Percentiles rank a stretch among this genome's conserved stretches.
Conservation (phyloP, 2,888 invertebrate species). For the Idaea aversata region DNA sequence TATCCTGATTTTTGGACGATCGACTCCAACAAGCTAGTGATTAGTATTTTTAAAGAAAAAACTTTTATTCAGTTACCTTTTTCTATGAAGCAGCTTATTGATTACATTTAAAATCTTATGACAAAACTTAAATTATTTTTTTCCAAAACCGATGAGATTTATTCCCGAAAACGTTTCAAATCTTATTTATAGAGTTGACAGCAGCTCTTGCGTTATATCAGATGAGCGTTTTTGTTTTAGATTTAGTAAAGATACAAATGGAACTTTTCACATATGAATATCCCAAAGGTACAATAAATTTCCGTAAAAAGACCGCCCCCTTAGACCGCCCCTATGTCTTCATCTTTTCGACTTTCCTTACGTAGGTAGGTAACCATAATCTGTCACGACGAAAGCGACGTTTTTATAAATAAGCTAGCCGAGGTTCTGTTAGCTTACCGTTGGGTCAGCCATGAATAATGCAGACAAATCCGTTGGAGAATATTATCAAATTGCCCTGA, state of each 20-base stretch:
- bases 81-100: no score
- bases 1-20: not conserved
- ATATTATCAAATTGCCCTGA: conserved; percentile 1
- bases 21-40: not conserved
- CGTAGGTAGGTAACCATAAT: not conserved
- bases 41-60: not conserved
- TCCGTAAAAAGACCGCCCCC: not conserved
- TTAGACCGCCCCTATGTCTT: not conserved
- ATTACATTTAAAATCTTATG: no score
- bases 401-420: not conserved
- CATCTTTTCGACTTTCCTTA: not conserved
- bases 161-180: no score
- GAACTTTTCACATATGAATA: not conserved
- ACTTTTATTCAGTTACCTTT: no score
- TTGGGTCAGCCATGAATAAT: not conserved
- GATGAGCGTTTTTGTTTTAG: not conserved
- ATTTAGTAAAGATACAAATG: not conserved
- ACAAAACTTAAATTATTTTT: no score
- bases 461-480: conserved; percentile 1
- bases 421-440: not conserved
- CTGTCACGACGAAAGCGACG: not conserved
- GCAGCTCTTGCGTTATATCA: no score
- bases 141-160: no score
- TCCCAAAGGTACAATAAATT: not conserved
- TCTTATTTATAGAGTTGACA: no score